These are phyloP conservation scores for Conger conger DNA, from an alignment of 2,113 vertebrate species.

Conservation along the genomic window DNA sequence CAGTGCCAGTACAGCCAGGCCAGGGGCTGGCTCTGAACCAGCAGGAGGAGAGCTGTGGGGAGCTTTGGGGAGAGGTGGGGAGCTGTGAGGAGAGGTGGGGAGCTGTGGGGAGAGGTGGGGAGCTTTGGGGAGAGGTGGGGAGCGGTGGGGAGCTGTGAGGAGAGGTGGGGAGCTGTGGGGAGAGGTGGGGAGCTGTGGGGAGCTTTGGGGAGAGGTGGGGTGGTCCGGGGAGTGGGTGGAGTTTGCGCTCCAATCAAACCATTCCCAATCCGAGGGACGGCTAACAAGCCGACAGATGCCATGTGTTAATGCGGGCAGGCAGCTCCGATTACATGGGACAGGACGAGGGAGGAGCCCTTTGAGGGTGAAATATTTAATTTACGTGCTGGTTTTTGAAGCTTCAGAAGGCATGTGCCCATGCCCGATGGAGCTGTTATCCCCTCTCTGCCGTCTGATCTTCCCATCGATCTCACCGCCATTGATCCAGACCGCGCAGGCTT, in stretches of 20 bases:
- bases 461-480: background rate
- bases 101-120: no score
- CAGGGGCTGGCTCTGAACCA: background rate
- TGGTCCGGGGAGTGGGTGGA: background rate
- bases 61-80: background rate
- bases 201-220: background rate
- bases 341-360: background rate
- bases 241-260: conserved; percentile 23
- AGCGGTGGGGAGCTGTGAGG: background rate
- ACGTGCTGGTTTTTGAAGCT: background rate
- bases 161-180: background rate
- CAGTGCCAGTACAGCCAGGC: background rate
- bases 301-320: no score
- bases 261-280: conserved; percentile 24
- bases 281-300: conserved; percentile 8
- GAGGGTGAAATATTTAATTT: background rate
- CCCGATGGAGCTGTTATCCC: background rate
- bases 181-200: background rate
- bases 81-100: background rate
- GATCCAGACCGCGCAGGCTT: background rate
- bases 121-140: background rate
- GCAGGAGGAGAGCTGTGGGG: background rate
- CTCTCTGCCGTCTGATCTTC: background rate
- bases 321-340: background rate
- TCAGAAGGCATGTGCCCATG: background rate